Conservation (phyloP, 2,113 vertebrate genomes). For the Harpagus bidentatus region DNA sequence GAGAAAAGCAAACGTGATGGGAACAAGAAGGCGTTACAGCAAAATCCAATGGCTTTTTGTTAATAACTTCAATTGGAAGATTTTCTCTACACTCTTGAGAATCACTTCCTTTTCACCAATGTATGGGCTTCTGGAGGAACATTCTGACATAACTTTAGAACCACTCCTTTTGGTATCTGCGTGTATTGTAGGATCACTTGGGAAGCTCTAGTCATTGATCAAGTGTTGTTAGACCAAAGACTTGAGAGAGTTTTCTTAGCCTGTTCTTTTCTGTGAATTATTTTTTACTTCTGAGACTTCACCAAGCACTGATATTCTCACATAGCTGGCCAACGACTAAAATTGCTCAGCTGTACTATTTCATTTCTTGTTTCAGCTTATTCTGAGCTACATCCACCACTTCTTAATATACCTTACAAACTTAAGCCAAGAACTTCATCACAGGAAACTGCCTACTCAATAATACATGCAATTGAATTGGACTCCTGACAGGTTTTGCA, state of each 20-base stretch:
- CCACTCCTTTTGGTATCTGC: not conserved
- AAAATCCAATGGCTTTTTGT: not conserved
- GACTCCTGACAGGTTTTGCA: constrained; percentile 24
- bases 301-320: not conserved
- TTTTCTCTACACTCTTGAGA: not conserved
- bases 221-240: not conserved
- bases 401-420: constrained; percentile 29
- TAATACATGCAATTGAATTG: constrained; percentile 45
- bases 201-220: not conserved
- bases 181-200: not conserved
- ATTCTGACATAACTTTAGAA: not conserved
- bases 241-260: not conserved
- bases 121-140: not conserved
- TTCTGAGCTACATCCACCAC: not conserved
- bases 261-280: not conserved
- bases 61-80: not conserved
- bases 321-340: not conserved
- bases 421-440: constrained; percentile 55
- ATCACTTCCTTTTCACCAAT: not conserved
- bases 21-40: not conserved
- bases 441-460: constrained; percentile 23
- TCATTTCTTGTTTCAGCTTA: not conserved
- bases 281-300: not conserved
- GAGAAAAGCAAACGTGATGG: not conserved
- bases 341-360: not conserved